A percentile compares a stretch with the other conserved stretches of the same genome.
Evolutionary conservation across 64 coral and sea anemone species (phyloP).

Genomic region (Porites lutea): DNA sequence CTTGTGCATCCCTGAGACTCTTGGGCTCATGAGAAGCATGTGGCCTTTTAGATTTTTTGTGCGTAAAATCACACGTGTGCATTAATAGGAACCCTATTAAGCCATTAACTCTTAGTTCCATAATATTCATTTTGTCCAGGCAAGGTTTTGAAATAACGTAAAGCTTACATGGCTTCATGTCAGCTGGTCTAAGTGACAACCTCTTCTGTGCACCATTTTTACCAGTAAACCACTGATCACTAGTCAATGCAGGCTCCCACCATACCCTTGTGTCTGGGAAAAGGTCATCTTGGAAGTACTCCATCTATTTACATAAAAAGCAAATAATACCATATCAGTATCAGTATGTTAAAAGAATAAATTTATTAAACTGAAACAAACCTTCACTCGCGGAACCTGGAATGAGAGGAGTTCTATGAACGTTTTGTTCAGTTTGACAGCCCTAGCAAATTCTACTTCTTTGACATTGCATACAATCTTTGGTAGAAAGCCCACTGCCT

Average conservation of each 20-base stretch:
- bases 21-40: neutral
- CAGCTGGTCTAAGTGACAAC: conserved; percentile 77
- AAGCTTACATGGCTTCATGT: conserved; percentile 91
- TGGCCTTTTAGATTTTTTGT: conserved; percentile 19
- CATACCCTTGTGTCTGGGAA: conserved; percentile 85
- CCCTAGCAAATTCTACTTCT: conserved; percentile 89
- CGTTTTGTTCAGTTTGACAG: conserved; percentile 89
- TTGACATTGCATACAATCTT: conserved; percentile 83
- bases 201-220: conserved; percentile 77
- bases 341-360: no score
- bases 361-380: neutral
- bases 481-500: conserved; percentile 88
- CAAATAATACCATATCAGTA: neutral
- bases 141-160: no score
- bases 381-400: conserved; percentile 94
- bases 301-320: conserved; percentile 66
- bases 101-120: no score
- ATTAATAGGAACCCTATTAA: neutral
- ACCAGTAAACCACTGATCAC: conserved; percentile 87
- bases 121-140: no score
- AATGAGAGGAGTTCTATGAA: conserved; percentile 84
- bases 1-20: neutral
- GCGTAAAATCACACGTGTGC: conserved; percentile 10
- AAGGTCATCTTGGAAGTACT: conserved; percentile 99
- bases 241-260: conserved; percentile 83